Conservation (phyloP, 2,888 invertebrate species). For the Pharmacophagus antenor region DNA sequence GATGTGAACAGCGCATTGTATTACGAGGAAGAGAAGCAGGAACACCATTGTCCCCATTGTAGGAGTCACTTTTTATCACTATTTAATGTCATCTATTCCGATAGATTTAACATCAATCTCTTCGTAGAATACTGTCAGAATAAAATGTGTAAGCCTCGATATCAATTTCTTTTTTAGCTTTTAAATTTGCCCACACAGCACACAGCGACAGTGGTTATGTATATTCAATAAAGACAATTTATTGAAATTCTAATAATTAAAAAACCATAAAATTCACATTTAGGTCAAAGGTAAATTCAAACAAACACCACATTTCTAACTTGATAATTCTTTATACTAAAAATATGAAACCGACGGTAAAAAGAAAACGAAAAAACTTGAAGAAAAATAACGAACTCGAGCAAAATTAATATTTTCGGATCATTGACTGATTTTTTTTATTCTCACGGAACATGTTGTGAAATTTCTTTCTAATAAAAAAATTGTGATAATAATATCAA, state of each 20-base stretch:
- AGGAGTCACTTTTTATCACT: constrained; percentile 20
- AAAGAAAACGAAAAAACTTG: too few relatives aligned
- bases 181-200: constrained; percentile 17
- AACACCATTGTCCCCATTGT: constrained; percentile 18
- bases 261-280: too few relatives aligned
- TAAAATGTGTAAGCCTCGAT: not conserved
- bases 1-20: constrained; percentile 5
- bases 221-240: not conserved
- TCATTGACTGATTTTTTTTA: too few relatives aligned
- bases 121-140: constrained; percentile 22
- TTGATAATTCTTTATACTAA: too few relatives aligned
- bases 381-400: too few relatives aligned
- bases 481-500: too few relatives aligned
- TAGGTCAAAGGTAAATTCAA: not conserved
- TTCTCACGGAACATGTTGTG: too few relatives aligned
- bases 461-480: too few relatives aligned
- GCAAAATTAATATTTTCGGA: too few relatives aligned
- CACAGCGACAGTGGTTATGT: not conserved
- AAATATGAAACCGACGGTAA: too few relatives aligned
- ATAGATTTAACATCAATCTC: constrained; percentile 2
- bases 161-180: constrained; percentile 35
- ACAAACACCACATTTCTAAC: not conserved
- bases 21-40: constrained; percentile 17
- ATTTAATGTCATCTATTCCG: constrained; percentile 24
- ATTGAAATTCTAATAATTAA: too few relatives aligned